Evolutionary conservation across 2,113 vertebrate species (phyloP).

Genomic region (Penelope pileata): DNA sequence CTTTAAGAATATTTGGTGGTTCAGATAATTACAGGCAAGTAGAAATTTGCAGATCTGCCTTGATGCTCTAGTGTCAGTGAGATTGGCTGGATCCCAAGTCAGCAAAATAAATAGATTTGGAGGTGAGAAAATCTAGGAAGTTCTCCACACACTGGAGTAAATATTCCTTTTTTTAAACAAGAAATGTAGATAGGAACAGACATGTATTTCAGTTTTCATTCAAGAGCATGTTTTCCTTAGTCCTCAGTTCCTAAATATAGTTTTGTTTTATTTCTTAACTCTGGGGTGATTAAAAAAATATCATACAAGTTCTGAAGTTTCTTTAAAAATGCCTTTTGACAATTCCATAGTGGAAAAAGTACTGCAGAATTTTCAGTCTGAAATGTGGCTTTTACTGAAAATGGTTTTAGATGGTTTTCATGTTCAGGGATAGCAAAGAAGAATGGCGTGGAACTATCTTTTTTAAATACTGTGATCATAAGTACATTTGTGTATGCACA

Average conservation of each 20-base stretch:
- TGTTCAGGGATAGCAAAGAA: not conserved
- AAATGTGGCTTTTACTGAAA: not conserved
- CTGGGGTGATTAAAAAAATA: not conserved
- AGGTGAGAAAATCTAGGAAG: not conserved
- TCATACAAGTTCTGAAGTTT: not conserved
- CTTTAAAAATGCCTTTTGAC: not conserved
- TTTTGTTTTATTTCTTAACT: not conserved
- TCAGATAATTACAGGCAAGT: not conserved
- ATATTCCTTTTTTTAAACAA: not conserved
- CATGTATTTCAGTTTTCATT: not conserved
- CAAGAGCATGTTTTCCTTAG: not conserved
- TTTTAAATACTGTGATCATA: not conserved
- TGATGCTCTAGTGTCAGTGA: not conserved
- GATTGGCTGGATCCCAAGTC: not conserved
- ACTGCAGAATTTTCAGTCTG: not conserved
- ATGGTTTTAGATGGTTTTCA: not conserved
- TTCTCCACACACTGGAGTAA: not conserved
- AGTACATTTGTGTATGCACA: not conserved
- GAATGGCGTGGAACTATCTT: not conserved
- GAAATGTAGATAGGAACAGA: not conserved
- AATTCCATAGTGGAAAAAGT: not conserved
- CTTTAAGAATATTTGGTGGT: not conserved
- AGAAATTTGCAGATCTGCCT: not conserved
- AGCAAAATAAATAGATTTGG: not conserved
- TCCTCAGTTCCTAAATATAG: not conserved